These are phyloP conservation scores for Rhynchopsitta pachyrhyncha DNA, from an alignment of 2,113 vertebrate species.

Conservation along the genomic window DNA sequence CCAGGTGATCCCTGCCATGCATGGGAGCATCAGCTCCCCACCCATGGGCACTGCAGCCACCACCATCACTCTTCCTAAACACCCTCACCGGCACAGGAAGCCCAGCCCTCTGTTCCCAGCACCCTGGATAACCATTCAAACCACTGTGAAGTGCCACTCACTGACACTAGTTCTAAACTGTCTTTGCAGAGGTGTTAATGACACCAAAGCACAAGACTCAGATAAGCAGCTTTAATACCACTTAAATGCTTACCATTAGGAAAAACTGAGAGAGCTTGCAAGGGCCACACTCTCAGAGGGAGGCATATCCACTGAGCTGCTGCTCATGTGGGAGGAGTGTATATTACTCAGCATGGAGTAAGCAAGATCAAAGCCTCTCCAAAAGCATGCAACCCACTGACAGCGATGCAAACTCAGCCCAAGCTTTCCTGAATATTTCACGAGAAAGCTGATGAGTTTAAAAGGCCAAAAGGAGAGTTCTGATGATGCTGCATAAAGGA, in stretches of 20 bases:
- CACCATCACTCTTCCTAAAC: neutral
- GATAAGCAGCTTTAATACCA: conserved; percentile 13
- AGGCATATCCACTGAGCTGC: neutral
- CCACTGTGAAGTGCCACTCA: neutral
- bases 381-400: conserved; percentile 25
- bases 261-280: neutral
- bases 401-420: neutral
- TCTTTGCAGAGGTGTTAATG: conserved; percentile 35
- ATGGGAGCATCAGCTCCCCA: neutral
- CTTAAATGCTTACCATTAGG: neutral
- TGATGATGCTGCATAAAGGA: neutral
- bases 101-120: neutral
- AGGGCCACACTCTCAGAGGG: conserved; percentile 20
- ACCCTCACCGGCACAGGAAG: accelerated
- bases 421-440: neutral
- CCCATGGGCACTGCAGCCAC: neutral
- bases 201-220: neutral
- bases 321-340: conserved; percentile 17
- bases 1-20: accelerated
- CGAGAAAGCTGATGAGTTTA: neutral
- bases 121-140: neutral
- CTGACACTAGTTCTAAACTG: neutral
- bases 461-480: neutral
- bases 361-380: conserved; percentile 16
- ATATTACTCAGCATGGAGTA: conserved; percentile 14